A percentile compares a stretch with the other conserved stretches of the same genome.
These are phyloP conservation scores for Heterodera schachtii DNA, from an alignment of 1,140 invertebrate genomes.

Conservation along the genomic window DNA sequence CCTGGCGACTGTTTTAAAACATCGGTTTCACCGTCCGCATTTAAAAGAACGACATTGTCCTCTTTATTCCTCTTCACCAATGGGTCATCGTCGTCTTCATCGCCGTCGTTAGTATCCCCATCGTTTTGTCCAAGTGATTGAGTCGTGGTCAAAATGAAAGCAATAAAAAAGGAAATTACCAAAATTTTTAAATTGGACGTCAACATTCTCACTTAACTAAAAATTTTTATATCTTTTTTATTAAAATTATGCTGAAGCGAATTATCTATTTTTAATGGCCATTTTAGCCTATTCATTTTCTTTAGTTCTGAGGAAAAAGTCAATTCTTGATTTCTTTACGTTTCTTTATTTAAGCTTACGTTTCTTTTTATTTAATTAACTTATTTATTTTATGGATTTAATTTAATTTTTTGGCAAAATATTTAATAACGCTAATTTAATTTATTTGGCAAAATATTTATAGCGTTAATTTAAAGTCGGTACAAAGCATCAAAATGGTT, in stretches of 20 bases:
- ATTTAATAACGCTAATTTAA: no score
- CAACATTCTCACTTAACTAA: no score
- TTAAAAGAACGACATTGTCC: constrained; percentile 34
- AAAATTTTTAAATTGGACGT: not conserved
- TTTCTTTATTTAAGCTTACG: not conserved
- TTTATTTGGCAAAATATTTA: not conserved
- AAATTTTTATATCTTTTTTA: no score
- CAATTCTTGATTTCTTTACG: no score
- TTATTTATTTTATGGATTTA: no score
- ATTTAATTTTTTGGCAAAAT: no score
- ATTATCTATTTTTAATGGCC: no score
- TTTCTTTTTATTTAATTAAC: no score
- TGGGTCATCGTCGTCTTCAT: constrained; percentile 9
- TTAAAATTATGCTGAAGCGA: no score
- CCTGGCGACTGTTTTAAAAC: not conserved
- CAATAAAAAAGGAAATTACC: not conserved
- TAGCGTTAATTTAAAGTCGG: not conserved
- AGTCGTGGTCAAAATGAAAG: not conserved
- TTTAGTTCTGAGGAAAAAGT: no score
- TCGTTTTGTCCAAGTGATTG: not conserved
- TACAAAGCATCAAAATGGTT: not conserved
- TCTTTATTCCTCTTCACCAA: constrained; percentile 21
- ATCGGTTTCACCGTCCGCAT: constrained; percentile 25
- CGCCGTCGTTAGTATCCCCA: not conserved
- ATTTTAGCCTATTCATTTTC: no score